Percentiles rank a stretch among this genome's conserved stretches.
phyloP scores from a whole-genome alignment of 2,113 vertebrate genomes.

The Microcebus jonahi region DNA sequence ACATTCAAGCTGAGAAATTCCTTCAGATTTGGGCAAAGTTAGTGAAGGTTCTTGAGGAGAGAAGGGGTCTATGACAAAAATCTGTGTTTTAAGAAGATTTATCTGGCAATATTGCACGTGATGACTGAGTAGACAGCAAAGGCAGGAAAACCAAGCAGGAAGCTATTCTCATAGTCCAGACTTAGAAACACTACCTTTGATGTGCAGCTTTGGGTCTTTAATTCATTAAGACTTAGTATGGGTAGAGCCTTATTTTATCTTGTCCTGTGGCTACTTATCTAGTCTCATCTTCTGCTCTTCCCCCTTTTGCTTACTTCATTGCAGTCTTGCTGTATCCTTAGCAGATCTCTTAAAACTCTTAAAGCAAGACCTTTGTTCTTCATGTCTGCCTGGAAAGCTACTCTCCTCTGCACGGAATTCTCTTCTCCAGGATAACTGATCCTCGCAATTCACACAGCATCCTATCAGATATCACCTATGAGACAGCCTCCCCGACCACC shows the following conservation, averaged over 20 bases:
- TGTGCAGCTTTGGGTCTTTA: neutral
- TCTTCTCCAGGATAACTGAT: neutral
- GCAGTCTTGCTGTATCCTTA: neutral
- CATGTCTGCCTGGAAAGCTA: neutral
- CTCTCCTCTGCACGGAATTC: neutral
- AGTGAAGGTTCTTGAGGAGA: neutral
- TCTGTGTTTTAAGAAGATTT: neutral
- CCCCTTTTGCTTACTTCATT: neutral
- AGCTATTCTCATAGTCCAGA: neutral
- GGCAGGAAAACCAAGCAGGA: neutral
- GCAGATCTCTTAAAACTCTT: neutral
- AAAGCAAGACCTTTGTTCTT: neutral
- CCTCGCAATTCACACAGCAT: neutral
- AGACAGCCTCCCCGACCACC: neutral
- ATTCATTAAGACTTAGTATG: neutral
- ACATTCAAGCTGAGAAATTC: neutral
- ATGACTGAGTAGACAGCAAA: neutral
- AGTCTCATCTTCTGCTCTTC: neutral
- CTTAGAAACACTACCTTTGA: neutral
- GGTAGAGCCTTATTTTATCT: neutral
- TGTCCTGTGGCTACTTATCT: neutral
- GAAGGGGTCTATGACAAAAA: neutral
- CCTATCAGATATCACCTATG: neutral
- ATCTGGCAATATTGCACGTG: neutral
- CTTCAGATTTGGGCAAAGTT: neutral